Evolutionary conservation across 2,888 invertebrate genomes (phyloP).

Genomic region (Hemaris fuciformis): DNA sequence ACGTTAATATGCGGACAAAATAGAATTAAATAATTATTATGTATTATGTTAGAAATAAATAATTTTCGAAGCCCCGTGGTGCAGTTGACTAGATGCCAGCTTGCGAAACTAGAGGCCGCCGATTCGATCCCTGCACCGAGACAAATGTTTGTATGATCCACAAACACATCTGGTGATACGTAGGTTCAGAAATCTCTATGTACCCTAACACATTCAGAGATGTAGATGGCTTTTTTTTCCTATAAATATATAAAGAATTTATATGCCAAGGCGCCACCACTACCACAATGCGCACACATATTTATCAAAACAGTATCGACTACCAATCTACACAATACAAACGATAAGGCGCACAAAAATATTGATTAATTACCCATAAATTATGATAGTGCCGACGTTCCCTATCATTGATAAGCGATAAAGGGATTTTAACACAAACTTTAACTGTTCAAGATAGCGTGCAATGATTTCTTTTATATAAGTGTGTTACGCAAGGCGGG

Average conservation of each 20-base stretch:
- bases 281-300: background rate
- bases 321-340: slow-evolving; percentile 26
- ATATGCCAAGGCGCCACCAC: background rate
- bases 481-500: background rate
- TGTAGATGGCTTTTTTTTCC: background rate
- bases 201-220: too few relatives aligned
- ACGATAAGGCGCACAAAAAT: slow-evolving; percentile 25
- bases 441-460: slow-evolving; percentile 27
- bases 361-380: slow-evolving; percentile 53
- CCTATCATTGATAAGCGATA: slow-evolving; percentile 35
- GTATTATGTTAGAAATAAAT: too few relatives aligned
- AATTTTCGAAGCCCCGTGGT: too few relatives aligned
- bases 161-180: too few relatives aligned
- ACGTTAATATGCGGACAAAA: too few relatives aligned
- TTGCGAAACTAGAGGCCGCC: too few relatives aligned
- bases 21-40: too few relatives aligned
- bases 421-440: slow-evolving; percentile 31
- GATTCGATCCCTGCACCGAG: too few relatives aligned
- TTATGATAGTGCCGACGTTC: slow-evolving; percentile 45
- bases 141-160: too few relatives aligned
- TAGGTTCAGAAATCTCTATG: too few relatives aligned
- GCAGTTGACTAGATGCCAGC: too few relatives aligned
- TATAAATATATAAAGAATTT: background rate
- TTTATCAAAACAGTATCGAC: slow-evolving; percentile 17
- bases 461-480: slow-evolving; percentile 36